phyloP scores from a whole-genome alignment of 2,797 vertebrate species.

The Spinibarbus caldwelli region DNA sequence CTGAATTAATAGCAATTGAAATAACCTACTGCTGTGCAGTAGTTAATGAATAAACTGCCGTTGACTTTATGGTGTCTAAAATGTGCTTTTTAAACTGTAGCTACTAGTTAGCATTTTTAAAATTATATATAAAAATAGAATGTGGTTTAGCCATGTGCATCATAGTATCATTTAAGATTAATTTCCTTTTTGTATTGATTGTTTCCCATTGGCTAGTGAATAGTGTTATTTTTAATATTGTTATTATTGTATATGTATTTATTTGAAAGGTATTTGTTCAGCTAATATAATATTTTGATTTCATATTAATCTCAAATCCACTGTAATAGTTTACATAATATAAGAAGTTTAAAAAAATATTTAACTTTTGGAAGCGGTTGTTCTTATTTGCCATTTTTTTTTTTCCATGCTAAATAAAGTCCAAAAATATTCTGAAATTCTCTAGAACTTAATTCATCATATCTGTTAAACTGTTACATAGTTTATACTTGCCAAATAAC shows the following conservation, averaged over 20 bases:
- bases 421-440: background rate
- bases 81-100: constrained; percentile 27
- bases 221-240: background rate
- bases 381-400: background rate
- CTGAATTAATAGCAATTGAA: constrained; percentile 29
- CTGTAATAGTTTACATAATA: background rate
- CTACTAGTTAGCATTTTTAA: constrained; percentile 37
- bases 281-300: background rate
- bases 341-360: background rate
- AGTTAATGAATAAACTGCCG: constrained; percentile 4
- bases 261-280: constrained; percentile 40
- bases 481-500: background rate
- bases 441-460: background rate
- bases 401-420: too few relatives aligned
- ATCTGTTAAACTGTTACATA: background rate
- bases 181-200: background rate
- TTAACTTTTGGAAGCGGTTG: background rate
- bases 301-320: constrained; percentile 14
- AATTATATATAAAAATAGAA: constrained; percentile 11
- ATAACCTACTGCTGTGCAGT: constrained; percentile 54
- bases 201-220: background rate
- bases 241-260: constrained; percentile 24
- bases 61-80: constrained; percentile 19
- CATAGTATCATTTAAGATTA: background rate
- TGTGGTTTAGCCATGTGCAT: background rate